Evolutionary conservation across 2,797 vertebrate genomes (phyloP).

Genomic region (Phyllotis vaccarum): DNA sequence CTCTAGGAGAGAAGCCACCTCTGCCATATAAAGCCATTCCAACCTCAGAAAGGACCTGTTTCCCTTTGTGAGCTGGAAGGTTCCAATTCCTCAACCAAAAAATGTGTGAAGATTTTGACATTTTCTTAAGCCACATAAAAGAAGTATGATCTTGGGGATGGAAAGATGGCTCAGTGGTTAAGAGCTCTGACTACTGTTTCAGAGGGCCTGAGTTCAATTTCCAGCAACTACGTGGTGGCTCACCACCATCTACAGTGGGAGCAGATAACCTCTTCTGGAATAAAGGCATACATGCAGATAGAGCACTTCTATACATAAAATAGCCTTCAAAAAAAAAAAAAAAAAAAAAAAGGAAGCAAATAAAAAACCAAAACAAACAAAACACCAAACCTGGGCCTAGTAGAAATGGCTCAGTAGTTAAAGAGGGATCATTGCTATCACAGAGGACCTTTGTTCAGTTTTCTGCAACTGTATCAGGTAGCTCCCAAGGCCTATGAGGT

Average conservation of each 20-base stretch:
- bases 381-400: neutral
- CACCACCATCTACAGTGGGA: neutral
- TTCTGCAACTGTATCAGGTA: neutral
- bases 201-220: no score
- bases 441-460: neutral
- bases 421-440: neutral
- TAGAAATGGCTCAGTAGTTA: neutral
- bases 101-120: conserved; percentile 21
- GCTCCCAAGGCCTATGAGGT: neutral
- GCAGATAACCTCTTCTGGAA: neutral
- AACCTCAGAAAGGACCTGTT: neutral
- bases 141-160: neutral
- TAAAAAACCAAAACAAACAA: no score
- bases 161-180: neutral
- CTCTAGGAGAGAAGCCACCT: neutral
- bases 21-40: neutral
- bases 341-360: neutral
- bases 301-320: neutral
- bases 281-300: neutral
- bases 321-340: neutral
- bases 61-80: neutral
- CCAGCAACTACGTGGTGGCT: neutral
- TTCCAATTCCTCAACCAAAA: neutral
- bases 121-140: conserved; percentile 54
- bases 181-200: neutral